Evolutionary conservation across 2,113 vertebrate genomes (phyloP).

Genomic region (Syngnathus typhle): DNA sequence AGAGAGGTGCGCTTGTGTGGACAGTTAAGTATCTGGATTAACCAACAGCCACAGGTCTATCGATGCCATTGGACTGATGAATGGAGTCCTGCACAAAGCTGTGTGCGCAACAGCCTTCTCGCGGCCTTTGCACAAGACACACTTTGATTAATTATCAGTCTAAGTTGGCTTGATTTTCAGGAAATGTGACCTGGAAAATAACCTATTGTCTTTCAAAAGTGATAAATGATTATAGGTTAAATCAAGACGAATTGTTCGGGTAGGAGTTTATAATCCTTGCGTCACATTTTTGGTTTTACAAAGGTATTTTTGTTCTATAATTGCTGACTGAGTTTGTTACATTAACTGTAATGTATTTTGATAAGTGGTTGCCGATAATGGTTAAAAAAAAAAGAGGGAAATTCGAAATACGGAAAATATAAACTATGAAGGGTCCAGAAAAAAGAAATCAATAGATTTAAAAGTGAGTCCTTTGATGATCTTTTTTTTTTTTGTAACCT

Average conservation of each 20-base stretch:
- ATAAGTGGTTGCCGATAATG: too few species aligned
- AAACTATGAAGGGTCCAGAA: too few species aligned
- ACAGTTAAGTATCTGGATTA: slow-evolving; percentile 62
- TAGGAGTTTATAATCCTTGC: background rate
- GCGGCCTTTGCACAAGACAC: slow-evolving; percentile 14
- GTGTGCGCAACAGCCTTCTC: slow-evolving; percentile 15
- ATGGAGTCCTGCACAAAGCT: slow-evolving; percentile 50
- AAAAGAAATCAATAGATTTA: too few species aligned
- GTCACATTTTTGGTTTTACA: background rate
- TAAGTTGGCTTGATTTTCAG: slow-evolving; percentile 35
- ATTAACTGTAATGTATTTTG: too few species aligned
- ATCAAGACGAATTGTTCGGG: background rate
- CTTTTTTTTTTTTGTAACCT: background rate
- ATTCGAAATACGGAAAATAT: too few species aligned
- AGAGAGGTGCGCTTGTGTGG: slow-evolving; percentile 31
- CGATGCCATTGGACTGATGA: slow-evolving; percentile 65
- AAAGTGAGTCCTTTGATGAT: too few species aligned
- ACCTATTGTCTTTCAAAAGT: background rate
- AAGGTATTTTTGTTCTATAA: background rate
- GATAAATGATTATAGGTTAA: background rate
- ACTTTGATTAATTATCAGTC: slow-evolving; percentile 39
- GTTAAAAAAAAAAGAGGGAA: too few species aligned
- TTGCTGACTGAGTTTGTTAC: too few species aligned
- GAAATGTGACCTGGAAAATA: slow-evolving; percentile 13
- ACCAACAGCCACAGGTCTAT: slow-evolving; percentile 54